A percentile compares a stretch with the other conserved stretches of the same genome.
Evolutionary conservation across 1,140 invertebrate genomes (phyloP).

Genomic region (Tetragonula clypearis): DNA sequence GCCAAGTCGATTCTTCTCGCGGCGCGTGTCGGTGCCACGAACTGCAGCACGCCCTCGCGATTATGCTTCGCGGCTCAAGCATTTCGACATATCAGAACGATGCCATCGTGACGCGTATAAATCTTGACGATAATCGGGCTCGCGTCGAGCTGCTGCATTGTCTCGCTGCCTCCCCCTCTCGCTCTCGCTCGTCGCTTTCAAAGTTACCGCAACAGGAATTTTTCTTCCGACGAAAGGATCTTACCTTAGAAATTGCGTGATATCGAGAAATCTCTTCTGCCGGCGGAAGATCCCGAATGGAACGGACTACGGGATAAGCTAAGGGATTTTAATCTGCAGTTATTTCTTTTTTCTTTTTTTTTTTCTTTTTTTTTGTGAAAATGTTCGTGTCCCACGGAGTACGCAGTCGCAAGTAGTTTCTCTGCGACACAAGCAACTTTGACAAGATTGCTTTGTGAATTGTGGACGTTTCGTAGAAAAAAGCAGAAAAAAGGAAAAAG

Average conservation of each 20-base stretch:
- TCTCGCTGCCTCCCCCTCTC: neutral
- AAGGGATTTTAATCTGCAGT: neutral
- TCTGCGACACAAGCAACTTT: neutral
- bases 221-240: neutral
- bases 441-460: conserved; percentile 3
- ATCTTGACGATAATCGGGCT: conserved; percentile 20
- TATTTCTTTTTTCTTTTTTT: neutral
- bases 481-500: neutral
- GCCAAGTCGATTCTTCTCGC: neutral
- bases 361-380: neutral
- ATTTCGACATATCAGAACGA: conserved; percentile 14
- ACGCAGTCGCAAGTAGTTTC: neutral
- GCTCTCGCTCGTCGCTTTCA: neutral
- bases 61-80: conserved; percentile 17
- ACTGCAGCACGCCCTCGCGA: neutral
- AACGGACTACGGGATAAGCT: neutral
- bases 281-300: neutral
- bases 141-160: neutral
- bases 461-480: neutral
- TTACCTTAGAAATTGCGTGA: neutral
- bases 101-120: conserved; percentile 11
- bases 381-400: neutral
- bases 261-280: neutral
- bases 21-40: neutral
- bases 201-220: neutral